Evolutionary conservation across 2,797 vertebrate species (phyloP).

Genomic region (Rousettus madagascariensis): DNA sequence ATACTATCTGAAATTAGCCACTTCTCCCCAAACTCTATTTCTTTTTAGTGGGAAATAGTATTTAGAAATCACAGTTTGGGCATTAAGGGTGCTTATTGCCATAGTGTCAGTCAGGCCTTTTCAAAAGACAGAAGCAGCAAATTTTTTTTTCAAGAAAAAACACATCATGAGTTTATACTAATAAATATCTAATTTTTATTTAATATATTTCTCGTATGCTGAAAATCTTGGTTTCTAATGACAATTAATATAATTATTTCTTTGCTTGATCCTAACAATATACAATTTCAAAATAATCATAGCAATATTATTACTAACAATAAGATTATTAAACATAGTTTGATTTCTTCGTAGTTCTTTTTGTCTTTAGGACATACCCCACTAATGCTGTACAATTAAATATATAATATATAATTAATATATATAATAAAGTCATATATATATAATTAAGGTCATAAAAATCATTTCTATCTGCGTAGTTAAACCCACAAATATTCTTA

Average conservation of each 20-base stretch:
- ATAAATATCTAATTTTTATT: slow-evolving; percentile 2
- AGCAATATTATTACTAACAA: not conserved
- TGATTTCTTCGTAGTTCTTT: not conserved
- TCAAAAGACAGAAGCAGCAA: not conserved
- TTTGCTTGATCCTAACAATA: slow-evolving; percentile 17
- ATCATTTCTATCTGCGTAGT: not conserved
- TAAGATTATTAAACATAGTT: slow-evolving; percentile 10
- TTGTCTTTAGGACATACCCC: not conserved
- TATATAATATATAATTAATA: not conserved
- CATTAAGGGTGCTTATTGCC: not conserved
- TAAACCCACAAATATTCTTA: not conserved
- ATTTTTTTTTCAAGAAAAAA: not conserved
- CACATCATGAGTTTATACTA: not conserved
- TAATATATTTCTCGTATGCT: not conserved
- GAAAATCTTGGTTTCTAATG: not conserved
- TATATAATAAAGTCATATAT: not conserved
- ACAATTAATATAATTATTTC: not conserved
- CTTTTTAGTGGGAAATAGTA: not conserved
- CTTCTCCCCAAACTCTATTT: not conserved
- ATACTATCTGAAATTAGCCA: not conserved
- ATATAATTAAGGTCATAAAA: not conserved
- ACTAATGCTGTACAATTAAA: not conserved
- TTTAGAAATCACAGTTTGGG: not conserved
- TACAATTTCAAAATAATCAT: not conserved
- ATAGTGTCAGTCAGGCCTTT: not conserved